A percentile compares a stretch with the other conserved stretches of the same genome.
Evolutionary conservation across 2,113 vertebrate species (phyloP).

Genomic region (Ciconia stormi): DNA sequence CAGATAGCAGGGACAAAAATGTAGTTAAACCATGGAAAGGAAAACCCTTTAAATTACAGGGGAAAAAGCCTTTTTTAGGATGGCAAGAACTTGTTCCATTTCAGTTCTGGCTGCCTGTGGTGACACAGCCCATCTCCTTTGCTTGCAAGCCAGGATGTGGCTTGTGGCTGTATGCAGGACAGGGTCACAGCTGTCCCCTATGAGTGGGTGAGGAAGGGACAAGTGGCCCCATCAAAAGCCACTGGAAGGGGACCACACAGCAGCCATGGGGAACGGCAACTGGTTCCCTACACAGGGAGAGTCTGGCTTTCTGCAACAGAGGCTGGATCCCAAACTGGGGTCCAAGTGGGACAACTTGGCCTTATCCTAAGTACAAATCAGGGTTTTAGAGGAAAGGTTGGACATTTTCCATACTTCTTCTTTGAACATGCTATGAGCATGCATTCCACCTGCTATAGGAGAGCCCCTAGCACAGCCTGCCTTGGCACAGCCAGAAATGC

Average conservation of each 20-base stretch:
- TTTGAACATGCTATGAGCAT: accelerated
- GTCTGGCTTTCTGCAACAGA: background rate
- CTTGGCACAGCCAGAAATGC: background rate
- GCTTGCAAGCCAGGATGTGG: background rate
- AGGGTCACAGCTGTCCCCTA: background rate
- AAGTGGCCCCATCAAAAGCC: background rate
- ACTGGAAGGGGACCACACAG: background rate
- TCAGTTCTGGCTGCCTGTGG: background rate
- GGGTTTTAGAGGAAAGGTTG: background rate
- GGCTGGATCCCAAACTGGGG: background rate
- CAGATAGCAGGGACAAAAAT: background rate
- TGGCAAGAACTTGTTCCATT: background rate
- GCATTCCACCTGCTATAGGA: background rate
- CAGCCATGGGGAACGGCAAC: accelerated
- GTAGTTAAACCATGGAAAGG: background rate
- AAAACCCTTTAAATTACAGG: background rate
- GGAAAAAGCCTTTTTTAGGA: accelerated
- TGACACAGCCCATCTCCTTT: background rate
- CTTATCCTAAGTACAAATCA: background rate
- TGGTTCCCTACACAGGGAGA: background rate
- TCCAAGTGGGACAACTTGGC: too few species aligned
- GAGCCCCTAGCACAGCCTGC: background rate
- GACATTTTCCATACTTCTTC: background rate
- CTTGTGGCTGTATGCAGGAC: background rate
- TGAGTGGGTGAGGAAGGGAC: background rate